Base-by-base conservation (phyloP, 2,888 invertebrate species). In the Nyleta sp. region DNA sequence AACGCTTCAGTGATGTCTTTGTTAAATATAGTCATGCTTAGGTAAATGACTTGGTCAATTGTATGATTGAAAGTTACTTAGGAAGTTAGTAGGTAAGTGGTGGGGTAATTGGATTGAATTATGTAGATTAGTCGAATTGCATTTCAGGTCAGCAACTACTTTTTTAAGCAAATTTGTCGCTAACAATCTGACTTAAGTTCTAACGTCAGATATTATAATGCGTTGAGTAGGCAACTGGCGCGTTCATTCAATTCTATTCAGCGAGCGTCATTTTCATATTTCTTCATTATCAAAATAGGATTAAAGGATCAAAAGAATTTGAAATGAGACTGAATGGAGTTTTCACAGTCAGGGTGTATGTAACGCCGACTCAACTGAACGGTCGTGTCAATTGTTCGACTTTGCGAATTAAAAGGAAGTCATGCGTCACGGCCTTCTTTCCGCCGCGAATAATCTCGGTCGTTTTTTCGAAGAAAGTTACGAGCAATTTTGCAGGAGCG, bases 291-390 rank as follows among this genome's bases (percentile, higher is more conserved):
- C 13, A 28, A 28, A 15, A 28, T 28, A 28, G 13, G 15, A 52
- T 53, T 6, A 38, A 5, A 15, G 22, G n/a, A 15, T 38, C 13
- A 15, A 22, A n/a, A 44, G 31, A 44, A 44, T 59, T 24, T 15
- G 28, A 42, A 50, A 62, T 62, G 38, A 35, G 62, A 62, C 22
- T 62, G 48, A 62, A 62, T 62, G 62, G 62, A 50, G 22, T 62
- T 62, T 62, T 48, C 35, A 38, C 35, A 62, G 24, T 62, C 62
- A 50, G 48, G 50, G 50, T 48, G 10, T 20, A 4, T 48, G 10
- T 20, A 4, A 44, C n/a, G 28, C 13, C 17, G 18, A 15, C 15
- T 22, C 20, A 38, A 40, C 38, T 11, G 13, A 38, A 38, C 2
- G 28, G 10, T 8, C 28, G 28, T 28, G 28, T 28, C 28, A 28